Conservation (phyloP, 2,888 invertebrate species). For the Drosophila formosana region DNA sequence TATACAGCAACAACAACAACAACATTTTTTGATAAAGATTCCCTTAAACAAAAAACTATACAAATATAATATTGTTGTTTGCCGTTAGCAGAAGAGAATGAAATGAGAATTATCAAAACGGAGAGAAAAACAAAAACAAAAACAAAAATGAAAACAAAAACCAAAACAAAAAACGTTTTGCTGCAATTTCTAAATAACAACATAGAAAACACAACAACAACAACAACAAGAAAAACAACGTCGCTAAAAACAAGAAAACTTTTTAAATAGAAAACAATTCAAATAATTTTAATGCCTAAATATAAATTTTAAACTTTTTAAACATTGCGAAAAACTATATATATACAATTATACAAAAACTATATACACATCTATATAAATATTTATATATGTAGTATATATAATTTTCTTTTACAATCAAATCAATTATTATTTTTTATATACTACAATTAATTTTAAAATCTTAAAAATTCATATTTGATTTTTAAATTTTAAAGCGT, state of each 20-base stretch:
- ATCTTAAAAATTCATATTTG: conserved; percentile 63
- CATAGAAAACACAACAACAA: conserved; percentile 48
- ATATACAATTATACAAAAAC: conserved; percentile 19
- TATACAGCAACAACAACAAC: conserved; percentile 34
- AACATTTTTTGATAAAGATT: conserved; percentile 39
- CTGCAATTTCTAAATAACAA: conserved; percentile 64
- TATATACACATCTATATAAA: conserved; percentile 11
- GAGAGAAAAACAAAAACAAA: conserved; percentile 74
- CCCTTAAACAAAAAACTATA: conserved; percentile 52
- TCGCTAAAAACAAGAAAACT: conserved; percentile 80
- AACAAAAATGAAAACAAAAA: conserved; percentile 58
- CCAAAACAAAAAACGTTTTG: conserved; percentile 74
- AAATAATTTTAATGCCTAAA: conserved; percentile 48
- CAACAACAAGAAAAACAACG: conserved; percentile 57
- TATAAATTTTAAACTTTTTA: conserved; percentile 59
- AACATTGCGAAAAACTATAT: conserved; percentile 38
- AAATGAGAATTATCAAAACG: conserved; percentile 55
- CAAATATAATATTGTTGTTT: conserved; percentile 66
- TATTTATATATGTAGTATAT: conserved; percentile 14
- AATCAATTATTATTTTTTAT: conserved; percentile 40
- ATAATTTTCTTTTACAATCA: conserved; percentile 54
- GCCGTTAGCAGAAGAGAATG: conserved; percentile 61
- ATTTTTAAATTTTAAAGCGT: conserved; percentile 67
- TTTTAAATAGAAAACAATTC: conserved; percentile 58
- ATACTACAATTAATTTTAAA: conserved; percentile 55